These are phyloP conservation scores for Chrysopilus asiliformis DNA, from an alignment of 2,888 invertebrate species.

Conservation along the genomic window DNA sequence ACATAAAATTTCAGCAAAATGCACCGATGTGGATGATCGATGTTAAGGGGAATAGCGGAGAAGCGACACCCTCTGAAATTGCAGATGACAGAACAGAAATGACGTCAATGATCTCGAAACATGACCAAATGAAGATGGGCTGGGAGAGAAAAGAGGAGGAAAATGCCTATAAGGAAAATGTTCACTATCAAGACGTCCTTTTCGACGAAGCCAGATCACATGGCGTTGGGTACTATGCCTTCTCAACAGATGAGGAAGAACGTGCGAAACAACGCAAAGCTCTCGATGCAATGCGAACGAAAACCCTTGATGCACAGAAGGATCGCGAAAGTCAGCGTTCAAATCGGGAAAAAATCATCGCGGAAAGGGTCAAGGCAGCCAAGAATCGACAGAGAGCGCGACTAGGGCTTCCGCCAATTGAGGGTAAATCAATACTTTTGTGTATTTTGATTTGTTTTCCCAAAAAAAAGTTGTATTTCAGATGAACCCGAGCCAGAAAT, in stretches of 20 bases:
- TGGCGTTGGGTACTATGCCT: conserved; percentile 84
- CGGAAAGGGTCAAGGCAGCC: conserved; percentile 58
- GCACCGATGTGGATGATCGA: conserved; percentile 35
- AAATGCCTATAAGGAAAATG: conserved; percentile 53
- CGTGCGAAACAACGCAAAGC: conserved; percentile 70
- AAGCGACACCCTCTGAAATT: conserved; percentile 17
- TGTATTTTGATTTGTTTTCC: too few species aligned
- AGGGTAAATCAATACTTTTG: conserved; percentile 26
- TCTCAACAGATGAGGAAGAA: conserved; percentile 72
- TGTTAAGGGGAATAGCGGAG: conserved; percentile 18
- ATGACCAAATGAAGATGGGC: conserved; percentile 60
- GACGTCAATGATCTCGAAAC: conserved; percentile 42
- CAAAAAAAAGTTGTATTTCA: conserved; percentile 3
- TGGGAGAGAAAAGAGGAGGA: conserved; percentile 79
- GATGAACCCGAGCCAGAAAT: conserved; percentile 10
- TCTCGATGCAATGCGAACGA: conserved; percentile 52
- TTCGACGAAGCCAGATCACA: conserved; percentile 85
- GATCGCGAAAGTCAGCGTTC: conserved; percentile 46
- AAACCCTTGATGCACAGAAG: conserved; percentile 55
- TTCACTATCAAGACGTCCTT: conserved; percentile 86
- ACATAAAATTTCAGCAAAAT: conserved; percentile 26
- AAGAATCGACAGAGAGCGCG: conserved; percentile 57
- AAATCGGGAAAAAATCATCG: conserved; percentile 50
- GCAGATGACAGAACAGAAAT: conserved; percentile 30
- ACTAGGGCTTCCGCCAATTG: conserved; percentile 56